These are phyloP conservation scores for Eulemur mongoz DNA, from an alignment of 2,797 vertebrate species.

Conservation along the genomic window DNA sequence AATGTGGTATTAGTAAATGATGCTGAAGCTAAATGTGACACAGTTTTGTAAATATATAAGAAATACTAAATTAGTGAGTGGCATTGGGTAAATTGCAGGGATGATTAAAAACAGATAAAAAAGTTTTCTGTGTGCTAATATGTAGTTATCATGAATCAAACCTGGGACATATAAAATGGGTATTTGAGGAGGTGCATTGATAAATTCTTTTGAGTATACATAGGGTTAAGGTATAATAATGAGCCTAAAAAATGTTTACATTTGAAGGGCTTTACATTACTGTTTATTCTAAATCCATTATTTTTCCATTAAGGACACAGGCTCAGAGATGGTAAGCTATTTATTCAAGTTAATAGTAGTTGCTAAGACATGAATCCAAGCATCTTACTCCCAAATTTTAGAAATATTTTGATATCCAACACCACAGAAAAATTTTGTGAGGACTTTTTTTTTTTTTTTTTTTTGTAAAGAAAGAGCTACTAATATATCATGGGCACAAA, in stretches of 20 bases:
- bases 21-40: not conserved
- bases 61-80: not conserved
- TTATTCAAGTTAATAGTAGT: not conserved
- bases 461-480: not conserved
- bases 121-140: not conserved
- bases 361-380: not conserved
- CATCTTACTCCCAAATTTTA: not conserved
- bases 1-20: not conserved
- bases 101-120: not conserved
- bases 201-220: not conserved
- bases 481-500: not conserved
- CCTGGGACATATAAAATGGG: not conserved
- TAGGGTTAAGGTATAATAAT: not conserved
- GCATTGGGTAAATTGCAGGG: not conserved
- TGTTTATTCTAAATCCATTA: not conserved
- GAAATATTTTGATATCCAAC: not conserved
- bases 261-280: not conserved
- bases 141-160: not conserved
- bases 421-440: not conserved
- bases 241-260: not conserved
- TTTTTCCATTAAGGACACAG: slow-evolving; percentile 10
- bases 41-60: not conserved
- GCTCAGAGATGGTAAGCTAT: slow-evolving; percentile 1
- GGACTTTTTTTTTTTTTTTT: not conserved
- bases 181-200: not conserved